A percentile compares a stretch with the other conserved stretches of the same genome.
These are phyloP conservation scores for Epinotia nisella DNA, from an alignment of 2,888 invertebrate species.

Conservation along the genomic window DNA sequence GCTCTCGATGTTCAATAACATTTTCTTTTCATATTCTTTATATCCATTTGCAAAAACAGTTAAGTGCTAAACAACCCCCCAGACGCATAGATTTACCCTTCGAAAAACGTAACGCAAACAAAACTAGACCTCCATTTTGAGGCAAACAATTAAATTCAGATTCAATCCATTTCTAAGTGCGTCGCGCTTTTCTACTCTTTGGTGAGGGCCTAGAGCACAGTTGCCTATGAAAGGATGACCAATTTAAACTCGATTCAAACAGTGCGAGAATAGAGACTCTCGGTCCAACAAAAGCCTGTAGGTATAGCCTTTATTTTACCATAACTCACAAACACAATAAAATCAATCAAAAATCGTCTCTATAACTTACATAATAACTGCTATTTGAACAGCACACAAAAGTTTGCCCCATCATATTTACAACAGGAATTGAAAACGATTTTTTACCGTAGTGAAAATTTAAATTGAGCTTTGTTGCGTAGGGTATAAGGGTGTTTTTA, in stretches of 20 bases:
- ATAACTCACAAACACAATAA: conserved; percentile 34
- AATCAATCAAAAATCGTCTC: conserved; percentile 47
- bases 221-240: not conserved
- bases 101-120: too few relatives aligned
- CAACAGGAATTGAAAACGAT: conserved; percentile 52
- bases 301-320: conserved; percentile 46
- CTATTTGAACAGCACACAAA: conserved; percentile 48
- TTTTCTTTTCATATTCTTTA: too few relatives aligned
- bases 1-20: too few relatives aligned
- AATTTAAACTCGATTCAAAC: not conserved
- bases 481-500: not conserved
- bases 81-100: too few relatives aligned
- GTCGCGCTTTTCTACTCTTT: too few relatives aligned
- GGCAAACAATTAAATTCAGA: too few relatives aligned
- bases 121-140: too few relatives aligned
- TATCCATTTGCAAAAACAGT: too few relatives aligned
- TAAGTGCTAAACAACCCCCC: too few relatives aligned
- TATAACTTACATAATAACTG: conserved; percentile 47
- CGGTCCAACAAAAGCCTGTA: conserved; percentile 48
- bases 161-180: too few relatives aligned
- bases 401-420: conserved; percentile 56
- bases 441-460: conserved; percentile 33
- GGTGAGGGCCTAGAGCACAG: too few relatives aligned
- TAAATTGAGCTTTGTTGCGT: not conserved
- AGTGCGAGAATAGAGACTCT: not conserved